These are phyloP conservation scores for Aldrovandia affinis DNA, from an alignment of 2,797 vertebrate species.

Conservation along the genomic window DNA sequence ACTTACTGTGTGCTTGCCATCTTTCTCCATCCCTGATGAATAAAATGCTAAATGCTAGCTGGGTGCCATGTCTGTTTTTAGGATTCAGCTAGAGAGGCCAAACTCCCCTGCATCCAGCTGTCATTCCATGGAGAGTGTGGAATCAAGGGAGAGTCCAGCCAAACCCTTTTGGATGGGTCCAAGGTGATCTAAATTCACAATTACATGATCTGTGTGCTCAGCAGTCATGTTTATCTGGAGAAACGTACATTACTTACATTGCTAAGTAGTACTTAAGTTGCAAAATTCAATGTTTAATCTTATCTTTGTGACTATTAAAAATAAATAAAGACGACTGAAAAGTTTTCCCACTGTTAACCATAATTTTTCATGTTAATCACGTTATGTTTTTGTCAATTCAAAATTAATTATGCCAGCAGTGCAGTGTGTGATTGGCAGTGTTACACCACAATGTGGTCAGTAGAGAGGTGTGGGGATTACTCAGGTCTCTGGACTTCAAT, in stretches of 20 bases:
- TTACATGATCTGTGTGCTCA: not conserved
- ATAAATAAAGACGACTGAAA: not conserved
- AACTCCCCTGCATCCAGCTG: slow-evolving; percentile 25
- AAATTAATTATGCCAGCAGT: not conserved
- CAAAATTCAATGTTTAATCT: not conserved
- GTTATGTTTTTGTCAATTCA: not conserved
- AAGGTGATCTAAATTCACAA: slow-evolving; percentile 8
- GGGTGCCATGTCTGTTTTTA: not conserved
- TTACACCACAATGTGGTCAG: not conserved
- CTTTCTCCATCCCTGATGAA: not conserved
- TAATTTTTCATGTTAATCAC: not conserved
- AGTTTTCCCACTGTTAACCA: not conserved
- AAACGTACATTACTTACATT: not conserved
- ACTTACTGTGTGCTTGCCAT: not conserved
- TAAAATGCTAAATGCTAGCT: not conserved
- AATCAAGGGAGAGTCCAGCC: not conserved
- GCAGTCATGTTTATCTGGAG: not conserved
- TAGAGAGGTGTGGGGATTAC: not conserved
- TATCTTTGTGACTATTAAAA: not conserved
- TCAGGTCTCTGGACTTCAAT: not conserved
- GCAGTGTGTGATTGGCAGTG: not conserved
- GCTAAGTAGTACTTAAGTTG: not conserved
- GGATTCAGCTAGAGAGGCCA: slow-evolving; percentile 26
- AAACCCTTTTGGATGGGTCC: not conserved
- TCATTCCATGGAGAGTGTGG: slow-evolving; percentile 14